A percentile compares a stretch with the other conserved stretches of the same genome.
Conservation (phyloP, 2,113 vertebrate genomes). For the Elgaria multicarinata region DNA sequence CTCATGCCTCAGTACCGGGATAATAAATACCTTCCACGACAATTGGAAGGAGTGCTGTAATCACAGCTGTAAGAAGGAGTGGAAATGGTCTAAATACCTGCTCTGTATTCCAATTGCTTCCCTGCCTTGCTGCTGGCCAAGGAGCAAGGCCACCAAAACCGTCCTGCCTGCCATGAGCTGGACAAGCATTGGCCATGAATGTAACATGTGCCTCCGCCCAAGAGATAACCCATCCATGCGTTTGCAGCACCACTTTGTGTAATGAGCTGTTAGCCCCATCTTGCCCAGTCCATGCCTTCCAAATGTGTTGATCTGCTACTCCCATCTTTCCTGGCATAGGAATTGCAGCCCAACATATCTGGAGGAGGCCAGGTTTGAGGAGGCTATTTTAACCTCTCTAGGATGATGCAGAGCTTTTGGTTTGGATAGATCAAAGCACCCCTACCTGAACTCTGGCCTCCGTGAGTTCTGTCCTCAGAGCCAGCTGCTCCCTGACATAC, state of each 20-base stretch:
- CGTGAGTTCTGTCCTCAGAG: constrained; percentile 95
- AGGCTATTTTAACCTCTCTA: neutral
- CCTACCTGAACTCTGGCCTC: constrained; percentile 98
- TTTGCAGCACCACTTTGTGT: constrained; percentile 23
- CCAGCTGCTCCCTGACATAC: constrained; percentile 97
- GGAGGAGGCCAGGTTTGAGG: too few relatives aligned
- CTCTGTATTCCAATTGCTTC: neutral
- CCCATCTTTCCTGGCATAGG: too few relatives aligned
- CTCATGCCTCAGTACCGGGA: constrained; percentile 29
- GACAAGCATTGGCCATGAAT: constrained; percentile 18
- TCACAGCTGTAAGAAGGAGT: neutral
- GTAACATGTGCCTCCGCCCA: neutral
- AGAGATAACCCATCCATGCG: neutral
- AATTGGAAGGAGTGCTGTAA: neutral
- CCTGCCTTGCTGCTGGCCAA: neutral
- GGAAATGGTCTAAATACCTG: neutral
- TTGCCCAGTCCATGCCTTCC: too few relatives aligned
- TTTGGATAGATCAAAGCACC: constrained; percentile 16
- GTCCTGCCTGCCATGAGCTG: neutral
- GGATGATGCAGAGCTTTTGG: neutral
- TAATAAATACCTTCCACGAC: neutral
- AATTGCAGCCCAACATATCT: too few relatives aligned
- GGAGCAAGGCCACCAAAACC: neutral
- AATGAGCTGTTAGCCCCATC: neutral
- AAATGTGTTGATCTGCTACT: too few relatives aligned